Base-by-base conservation (phyloP, 2,113 vertebrate genomes). In the Pontoporia blainvillei region DNA sequence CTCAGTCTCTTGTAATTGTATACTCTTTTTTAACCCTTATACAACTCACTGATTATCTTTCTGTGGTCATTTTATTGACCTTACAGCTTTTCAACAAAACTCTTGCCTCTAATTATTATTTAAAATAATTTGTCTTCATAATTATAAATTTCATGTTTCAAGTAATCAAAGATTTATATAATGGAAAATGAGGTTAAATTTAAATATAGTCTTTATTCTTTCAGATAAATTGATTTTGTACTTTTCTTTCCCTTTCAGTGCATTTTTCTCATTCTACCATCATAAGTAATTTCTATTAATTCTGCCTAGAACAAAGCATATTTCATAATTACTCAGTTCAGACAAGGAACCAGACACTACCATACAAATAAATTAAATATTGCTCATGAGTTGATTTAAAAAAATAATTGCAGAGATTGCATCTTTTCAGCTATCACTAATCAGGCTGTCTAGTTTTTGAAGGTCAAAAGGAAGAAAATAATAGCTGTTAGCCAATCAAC, bases 391-490 rank as follows among this genome's bases (percentile, higher is more conserved):
- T 97, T 96, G 90, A 95, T 91, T 97, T 34, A 97, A 93, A 93
- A 76, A 39, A 44, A 66, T 95, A 94, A 94, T 97, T 96, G 46
- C 21, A 66, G 44, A 95, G 66, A 91, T 87, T 88, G 9, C 9
- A 27, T 66, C 36, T 83, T 90, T 90, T 25, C 73, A 67, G 27
- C 64, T 91, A 54, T 76, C 36, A 61, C 54, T 96, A 98, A 97
- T 97, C 82, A 97, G 29, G 6, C 49, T 91, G 29, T 71, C 49
- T 95, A 62, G 8, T 25, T 75, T 96, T 93, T 86, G 94, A 97
- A 97, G 88, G 88, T 97, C 88, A 96, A 94, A 96, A 86, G 82
- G 57, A 96, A 90, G 72, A 89, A 94, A 94, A 92, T 93, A 86
- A 96, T 92, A 89, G 14, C 91, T 96, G 14, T 59, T 69, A 97